Percentiles rank a stretch among this genome's conserved stretches.
Evolutionary conservation across 2,888 invertebrate genomes (phyloP).

Genomic region (Sympetrum striolatum): DNA sequence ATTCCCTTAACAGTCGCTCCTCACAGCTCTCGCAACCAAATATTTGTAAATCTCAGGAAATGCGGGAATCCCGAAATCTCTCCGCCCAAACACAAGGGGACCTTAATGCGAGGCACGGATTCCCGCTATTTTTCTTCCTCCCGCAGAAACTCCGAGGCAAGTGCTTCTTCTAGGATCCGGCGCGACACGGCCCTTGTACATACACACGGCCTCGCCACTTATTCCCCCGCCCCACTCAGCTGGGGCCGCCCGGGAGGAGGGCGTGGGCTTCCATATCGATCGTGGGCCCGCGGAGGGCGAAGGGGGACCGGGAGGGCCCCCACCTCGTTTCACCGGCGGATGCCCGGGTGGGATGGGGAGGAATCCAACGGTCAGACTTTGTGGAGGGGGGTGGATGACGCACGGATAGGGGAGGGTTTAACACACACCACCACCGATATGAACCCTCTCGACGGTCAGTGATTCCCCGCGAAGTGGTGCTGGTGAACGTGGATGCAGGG

Average conservation of each 20-base stretch:
- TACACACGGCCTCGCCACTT: neutral
- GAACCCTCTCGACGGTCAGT: neutral
- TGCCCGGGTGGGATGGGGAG: neutral
- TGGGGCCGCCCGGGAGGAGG: slow-evolving; percentile 16
- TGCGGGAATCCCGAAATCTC: neutral
- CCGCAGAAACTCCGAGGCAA: too few species aligned
- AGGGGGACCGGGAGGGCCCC: neutral
- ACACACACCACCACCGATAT: neutral
- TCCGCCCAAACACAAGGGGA: neutral
- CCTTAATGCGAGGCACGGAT: too few species aligned
- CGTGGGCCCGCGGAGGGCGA: neutral
- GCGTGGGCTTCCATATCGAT: slow-evolving; percentile 20
- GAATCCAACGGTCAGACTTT: neutral
- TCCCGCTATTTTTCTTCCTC: too few species aligned
- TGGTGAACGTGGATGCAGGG: neutral
- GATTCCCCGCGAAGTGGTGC: neutral
- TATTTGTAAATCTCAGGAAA: neutral
- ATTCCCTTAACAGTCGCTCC: neutral
- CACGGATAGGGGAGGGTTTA: neutral
- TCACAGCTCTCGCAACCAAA: neutral
- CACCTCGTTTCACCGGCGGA: neutral
- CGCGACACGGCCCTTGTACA: neutral
- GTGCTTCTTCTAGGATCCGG: neutral
- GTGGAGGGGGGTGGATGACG: neutral
- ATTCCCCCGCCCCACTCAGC: neutral